phyloP scores from a whole-genome alignment of 1,140 invertebrate species.

The Apis mellifera region Amel_HAv3.1 CM009933.2:2533001-2533500 shows the following conservation, averaged over 20 bases:
- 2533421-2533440: constrained; percentile 5
- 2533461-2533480: neutral
- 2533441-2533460: constrained; percentile 11
- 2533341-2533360: neutral
- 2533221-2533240: constrained; percentile 52
- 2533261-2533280: constrained; percentile 69
- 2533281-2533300: constrained; percentile 43
- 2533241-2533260: constrained; percentile 29
- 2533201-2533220: constrained; percentile 78
- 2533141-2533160: constrained; percentile 73
- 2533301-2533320: constrained; percentile 42
- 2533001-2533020: constrained; percentile 54
- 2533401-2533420: constrained; percentile 33
- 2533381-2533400: constrained; percentile 40
- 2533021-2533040: constrained; percentile 62
- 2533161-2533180: constrained; percentile 60
- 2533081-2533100: constrained; percentile 65
- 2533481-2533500: constrained; percentile 1
- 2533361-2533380: constrained; percentile 10
- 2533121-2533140: constrained; percentile 43
- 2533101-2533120: constrained; percentile 17
- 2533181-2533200: constrained; percentile 81
- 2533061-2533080: constrained; percentile 67
- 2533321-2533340: constrained; percentile 8
- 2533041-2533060: constrained; percentile 61